phyloP scores from a whole-genome alignment of 2,888 invertebrate species.

The Neocrepidodera transversa region DNA sequence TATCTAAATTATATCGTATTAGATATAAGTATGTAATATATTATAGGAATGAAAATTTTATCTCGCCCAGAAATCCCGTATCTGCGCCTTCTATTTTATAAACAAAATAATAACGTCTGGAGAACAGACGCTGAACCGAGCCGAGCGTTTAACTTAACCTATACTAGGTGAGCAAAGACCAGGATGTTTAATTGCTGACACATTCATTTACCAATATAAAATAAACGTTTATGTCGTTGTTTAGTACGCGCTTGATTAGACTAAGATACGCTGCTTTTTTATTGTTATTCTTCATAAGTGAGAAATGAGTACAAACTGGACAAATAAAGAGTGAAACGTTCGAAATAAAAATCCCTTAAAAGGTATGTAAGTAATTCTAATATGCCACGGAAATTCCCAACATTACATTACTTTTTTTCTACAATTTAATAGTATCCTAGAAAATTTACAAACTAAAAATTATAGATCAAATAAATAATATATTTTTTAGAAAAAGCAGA shows the following conservation, averaged over 20 bases:
- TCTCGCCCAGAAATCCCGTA: slow-evolving; percentile 1
- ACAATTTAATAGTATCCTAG: too few species aligned
- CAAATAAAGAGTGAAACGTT: slow-evolving; percentile 20
- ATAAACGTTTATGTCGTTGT: slow-evolving; percentile 9
- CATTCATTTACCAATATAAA: slow-evolving; percentile 29
- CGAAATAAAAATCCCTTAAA: slow-evolving; percentile 2
- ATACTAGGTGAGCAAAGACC: slow-evolving; percentile 24
- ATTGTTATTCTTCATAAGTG: slow-evolving; percentile 2
- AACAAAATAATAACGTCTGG: slow-evolving; percentile 22
- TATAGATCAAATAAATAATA: too few species aligned
- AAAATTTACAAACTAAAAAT: too few species aligned
- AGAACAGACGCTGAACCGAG: slow-evolving; percentile 6
- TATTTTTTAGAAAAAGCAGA: too few species aligned
- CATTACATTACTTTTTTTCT: too few species aligned
- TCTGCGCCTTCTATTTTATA: too few species aligned
- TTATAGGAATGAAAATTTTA: slow-evolving; percentile 15
- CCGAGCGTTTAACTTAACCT: slow-evolving; percentile 18
- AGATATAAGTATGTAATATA: too few species aligned
- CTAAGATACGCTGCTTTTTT: not conserved
- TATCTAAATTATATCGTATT: too few species aligned
- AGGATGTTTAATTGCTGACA: slow-evolving; percentile 35
- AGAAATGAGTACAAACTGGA: slow-evolving; percentile 5
- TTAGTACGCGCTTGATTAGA: slow-evolving; percentile 12
- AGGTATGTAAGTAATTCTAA: slow-evolving; percentile 12
- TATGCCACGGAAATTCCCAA: not conserved